These are phyloP conservation scores for Sitta carolinensis DNA, from an alignment of 2,797 vertebrate species.

Conservation along the genomic window DNA sequence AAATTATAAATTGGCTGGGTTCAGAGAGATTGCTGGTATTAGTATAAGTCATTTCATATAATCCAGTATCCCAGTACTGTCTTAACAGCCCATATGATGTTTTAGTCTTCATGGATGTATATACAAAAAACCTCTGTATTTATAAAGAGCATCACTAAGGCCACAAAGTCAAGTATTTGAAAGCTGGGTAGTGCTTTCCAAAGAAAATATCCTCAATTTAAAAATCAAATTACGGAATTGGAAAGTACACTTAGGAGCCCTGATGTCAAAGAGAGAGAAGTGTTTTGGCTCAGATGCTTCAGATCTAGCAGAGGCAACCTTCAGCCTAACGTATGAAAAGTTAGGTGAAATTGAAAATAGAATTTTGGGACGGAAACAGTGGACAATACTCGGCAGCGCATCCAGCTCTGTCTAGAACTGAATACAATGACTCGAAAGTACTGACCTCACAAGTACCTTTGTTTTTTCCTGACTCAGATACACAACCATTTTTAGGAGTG, in stretches of 20 bases:
- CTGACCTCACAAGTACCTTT: conserved; percentile 12
- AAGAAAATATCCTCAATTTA: conserved; percentile 8
- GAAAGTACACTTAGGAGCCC: neutral
- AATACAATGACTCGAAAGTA: neutral
- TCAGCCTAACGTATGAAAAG: neutral
- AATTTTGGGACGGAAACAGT: neutral
- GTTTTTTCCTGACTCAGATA: conserved; percentile 21
- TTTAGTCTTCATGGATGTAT: neutral
- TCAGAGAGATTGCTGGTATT: neutral
- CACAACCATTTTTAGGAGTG: neutral
- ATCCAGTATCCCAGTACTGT: neutral
- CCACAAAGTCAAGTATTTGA: conserved; percentile 9
- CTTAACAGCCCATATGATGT: neutral
- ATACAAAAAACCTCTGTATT: neutral
- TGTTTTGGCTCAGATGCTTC: neutral
- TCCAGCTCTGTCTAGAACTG: conserved; percentile 16
- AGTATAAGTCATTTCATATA: neutral
- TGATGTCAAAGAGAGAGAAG: neutral
- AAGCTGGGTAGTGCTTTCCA: conserved; percentile 12
- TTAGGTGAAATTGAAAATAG: neutral
- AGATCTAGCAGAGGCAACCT: neutral
- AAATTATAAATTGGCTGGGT: neutral
- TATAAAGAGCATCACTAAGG: neutral
- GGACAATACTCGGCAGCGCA: neutral
- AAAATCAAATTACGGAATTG: neutral